Conservation (phyloP, 2,797 vertebrate genomes). For the Coracias cyanogaster region DNA sequence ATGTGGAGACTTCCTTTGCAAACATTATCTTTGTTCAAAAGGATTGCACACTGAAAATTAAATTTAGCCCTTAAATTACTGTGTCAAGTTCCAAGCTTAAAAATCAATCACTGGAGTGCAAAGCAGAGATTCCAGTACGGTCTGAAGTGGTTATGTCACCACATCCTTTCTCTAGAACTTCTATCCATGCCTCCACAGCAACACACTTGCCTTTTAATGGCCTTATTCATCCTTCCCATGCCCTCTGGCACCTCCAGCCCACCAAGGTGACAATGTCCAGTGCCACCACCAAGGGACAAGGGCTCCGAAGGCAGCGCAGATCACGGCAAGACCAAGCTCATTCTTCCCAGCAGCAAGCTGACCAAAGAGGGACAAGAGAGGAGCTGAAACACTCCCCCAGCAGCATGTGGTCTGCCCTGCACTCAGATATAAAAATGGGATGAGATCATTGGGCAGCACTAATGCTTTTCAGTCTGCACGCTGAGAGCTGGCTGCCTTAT, state of each 20-base stretch:
- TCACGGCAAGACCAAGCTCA: neutral
- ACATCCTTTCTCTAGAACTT: neutral
- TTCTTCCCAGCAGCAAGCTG: neutral
- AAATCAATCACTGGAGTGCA: neutral
- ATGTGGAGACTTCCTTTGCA: neutral
- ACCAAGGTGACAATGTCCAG: accelerated
- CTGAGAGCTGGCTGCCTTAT: neutral
- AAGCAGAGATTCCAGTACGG: neutral
- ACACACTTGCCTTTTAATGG: neutral
- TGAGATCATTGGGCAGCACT: neutral
- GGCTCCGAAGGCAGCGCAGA: neutral
- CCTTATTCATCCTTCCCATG: neutral
- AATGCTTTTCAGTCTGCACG: accelerated
- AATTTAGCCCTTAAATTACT: neutral
- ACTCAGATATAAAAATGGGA: neutral
- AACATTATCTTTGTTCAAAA: neutral
- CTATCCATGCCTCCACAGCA: neutral
- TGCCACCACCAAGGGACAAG: accelerated
- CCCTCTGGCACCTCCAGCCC: neutral
- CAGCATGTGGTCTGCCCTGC: neutral
- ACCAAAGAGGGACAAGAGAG: neutral
- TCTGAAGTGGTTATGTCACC: neutral
- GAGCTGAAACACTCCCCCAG: neutral
- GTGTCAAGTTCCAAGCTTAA: neutral
- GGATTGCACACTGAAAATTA: neutral